phyloP scores from a whole-genome alignment of 2,113 vertebrate species.

The Danionella cerebrum region DNA sequence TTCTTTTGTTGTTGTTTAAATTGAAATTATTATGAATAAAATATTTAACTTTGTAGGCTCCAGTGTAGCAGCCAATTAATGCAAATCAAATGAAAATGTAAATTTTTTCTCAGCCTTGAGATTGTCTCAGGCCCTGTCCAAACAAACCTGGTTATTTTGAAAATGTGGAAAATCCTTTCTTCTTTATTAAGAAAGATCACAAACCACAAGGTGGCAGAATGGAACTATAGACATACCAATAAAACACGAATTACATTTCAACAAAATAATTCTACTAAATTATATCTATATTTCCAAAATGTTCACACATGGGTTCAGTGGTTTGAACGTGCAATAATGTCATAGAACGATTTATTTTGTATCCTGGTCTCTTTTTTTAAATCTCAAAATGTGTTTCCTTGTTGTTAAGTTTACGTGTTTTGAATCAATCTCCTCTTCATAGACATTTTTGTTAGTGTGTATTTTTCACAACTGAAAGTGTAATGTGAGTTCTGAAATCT shows the following conservation, averaged over 20 bases:
- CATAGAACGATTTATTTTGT: not conserved
- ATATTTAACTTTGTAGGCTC: no score
- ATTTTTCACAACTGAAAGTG: constrained; percentile 10
- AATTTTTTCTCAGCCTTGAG: no score
- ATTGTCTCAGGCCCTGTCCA: no score
- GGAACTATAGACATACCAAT: not conserved
- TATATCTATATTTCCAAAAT: not conserved
- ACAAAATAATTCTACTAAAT: not conserved
- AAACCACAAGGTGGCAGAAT: constrained; percentile 41
- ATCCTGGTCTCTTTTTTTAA: not conserved
- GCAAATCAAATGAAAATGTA: no score
- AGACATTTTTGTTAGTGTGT: not conserved
- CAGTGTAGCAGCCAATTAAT: no score
- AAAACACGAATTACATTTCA: not conserved
- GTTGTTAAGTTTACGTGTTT: not conserved
- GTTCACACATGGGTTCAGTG: not conserved
- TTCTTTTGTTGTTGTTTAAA: no score
- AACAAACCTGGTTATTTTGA: constrained; percentile 38
- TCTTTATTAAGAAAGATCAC: constrained; percentile 8
- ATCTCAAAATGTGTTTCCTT: not conserved
- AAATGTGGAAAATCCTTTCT: not conserved
- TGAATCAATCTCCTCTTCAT: not conserved
- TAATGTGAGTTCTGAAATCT: not conserved
- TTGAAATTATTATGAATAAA: no score
- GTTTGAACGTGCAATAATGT: not conserved